Percentiles rank a stretch among this genome's conserved stretches.
Conservation (phyloP, 2,113 vertebrate genomes). For the Entomyzon cyanotis region DNA sequence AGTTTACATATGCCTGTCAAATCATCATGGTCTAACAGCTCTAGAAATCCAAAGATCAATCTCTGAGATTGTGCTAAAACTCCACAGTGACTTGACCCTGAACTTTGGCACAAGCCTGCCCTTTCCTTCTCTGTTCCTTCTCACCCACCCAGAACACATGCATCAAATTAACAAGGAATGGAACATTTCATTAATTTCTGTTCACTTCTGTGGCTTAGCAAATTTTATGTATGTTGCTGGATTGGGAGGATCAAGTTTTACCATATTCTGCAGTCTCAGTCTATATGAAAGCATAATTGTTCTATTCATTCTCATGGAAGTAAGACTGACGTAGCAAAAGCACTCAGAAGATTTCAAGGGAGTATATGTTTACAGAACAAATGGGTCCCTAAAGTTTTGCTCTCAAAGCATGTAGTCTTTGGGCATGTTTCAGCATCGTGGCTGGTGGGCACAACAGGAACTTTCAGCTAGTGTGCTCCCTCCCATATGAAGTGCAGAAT, state of each 20-base stretch:
- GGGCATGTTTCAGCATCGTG: neutral
- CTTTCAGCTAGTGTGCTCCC: neutral
- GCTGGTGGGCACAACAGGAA: neutral
- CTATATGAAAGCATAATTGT: neutral
- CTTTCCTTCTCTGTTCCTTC: neutral
- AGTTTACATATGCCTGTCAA: slow-evolving; percentile 1
- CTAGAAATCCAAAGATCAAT: neutral
- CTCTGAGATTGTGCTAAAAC: neutral
- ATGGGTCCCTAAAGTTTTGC: neutral
- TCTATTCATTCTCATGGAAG: neutral
- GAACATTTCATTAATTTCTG: neutral
- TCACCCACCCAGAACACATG: neutral
- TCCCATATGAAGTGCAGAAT: neutral
- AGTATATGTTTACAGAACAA: neutral
- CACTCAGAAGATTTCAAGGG: neutral
- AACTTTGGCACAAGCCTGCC: slow-evolving; percentile 6
- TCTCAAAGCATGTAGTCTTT: neutral
- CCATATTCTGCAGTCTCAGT: neutral
- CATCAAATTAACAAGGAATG: slow-evolving; percentile 17
- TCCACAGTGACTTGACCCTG: neutral
- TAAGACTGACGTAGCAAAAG: neutral
- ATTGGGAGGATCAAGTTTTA: slow-evolving; percentile 11
- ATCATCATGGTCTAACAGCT: neutral
- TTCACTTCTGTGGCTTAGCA: neutral
- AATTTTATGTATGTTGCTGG: neutral